These are phyloP conservation scores for Tenthredo mesomela DNA, from an alignment of 2,888 invertebrate species.

Conservation along the genomic window DNA sequence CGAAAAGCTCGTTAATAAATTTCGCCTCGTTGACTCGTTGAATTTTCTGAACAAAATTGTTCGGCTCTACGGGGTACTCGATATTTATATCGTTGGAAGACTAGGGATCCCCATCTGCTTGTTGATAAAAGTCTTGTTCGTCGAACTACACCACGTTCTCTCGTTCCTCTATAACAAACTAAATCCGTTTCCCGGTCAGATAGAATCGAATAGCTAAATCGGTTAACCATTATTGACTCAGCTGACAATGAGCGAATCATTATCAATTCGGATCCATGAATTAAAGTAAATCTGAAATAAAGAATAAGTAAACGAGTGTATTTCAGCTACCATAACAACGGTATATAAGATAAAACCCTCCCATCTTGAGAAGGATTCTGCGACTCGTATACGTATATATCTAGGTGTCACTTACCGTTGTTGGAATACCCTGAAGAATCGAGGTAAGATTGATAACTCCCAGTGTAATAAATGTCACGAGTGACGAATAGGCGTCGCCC, in stretches of 20 bases:
- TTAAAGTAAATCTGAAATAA: not conserved
- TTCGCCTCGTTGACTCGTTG: conserved; percentile 35
- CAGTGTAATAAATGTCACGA: conserved; percentile 20
- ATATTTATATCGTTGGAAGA: not conserved
- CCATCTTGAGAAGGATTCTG: not conserved
- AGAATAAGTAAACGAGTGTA: not conserved
- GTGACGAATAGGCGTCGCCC: conserved; percentile 30
- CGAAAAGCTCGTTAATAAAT: conserved; percentile 42
- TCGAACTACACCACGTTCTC: not conserved
- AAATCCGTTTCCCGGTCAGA: not conserved
- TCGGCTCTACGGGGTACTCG: conserved; percentile 25
- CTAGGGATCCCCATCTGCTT: not conserved
- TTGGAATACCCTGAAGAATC: conserved; percentile 22
- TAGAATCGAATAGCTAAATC: conserved; percentile 9
- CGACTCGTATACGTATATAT: not conserved
- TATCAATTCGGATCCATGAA: not conserved
- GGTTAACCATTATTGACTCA: not conserved
- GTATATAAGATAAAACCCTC: not conserved
- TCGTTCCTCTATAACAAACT: not conserved
- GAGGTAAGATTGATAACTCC: conserved; percentile 42
- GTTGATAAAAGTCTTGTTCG: not conserved
- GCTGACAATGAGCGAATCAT: not conserved
- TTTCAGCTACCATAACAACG: not conserved
- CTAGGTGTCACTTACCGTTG: conserved; percentile 15
- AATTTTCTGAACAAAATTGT: conserved; percentile 42